Evolutionary conservation across 2,888 invertebrate genomes (phyloP), one percentile per base, ranked within the genome.

Genomic region (Clistopyga incitator): DNA sequence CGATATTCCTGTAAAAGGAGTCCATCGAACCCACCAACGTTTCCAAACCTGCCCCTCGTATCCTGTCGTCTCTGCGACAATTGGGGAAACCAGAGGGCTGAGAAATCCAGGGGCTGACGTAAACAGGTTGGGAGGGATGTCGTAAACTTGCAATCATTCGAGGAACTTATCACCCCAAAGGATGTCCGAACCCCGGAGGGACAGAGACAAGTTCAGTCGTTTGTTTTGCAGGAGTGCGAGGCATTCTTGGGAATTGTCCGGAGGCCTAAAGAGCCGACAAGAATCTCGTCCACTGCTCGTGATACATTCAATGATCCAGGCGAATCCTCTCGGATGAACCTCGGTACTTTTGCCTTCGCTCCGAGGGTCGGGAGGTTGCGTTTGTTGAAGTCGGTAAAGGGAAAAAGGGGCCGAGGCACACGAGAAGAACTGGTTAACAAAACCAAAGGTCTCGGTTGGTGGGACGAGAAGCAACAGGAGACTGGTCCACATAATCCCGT

Each of bases 401-500:
- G 29, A 3, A 8, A 18, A 25, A 13, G 25, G 3, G n/a, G 23
- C 15, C 42, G 47, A 50, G 25, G 29, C 8, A 50, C 29, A n/a
- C 6, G n/a, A 15, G 20, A 1, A 20, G 38, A 20, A 6, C 54
- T 8, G 50, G 54, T 6, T 20, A 11, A 13, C 38, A 10, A 25
- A 38, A 20, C 59, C 20, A 25, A 65, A 71, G 34, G 64, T 52
- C n/a, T 45, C 45, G n/a, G 20, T 8, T 20, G 15, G 47, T 34
- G 54, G 20, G 42, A 3, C 29, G 25, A 1, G 11, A 38, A 74
- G 83, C 80, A 80, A 84, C 83, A 80, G 83, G 83, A 80, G 72
- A 77, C 72, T 67, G 52, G 54, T 64, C 6, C 23, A 59, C 68
- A 38, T 38, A 84, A 78, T 78, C 77, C 68, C 13, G 11, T 47